Evolutionary conservation across 2,113 vertebrate genomes (phyloP).

Genomic region (Microcebus tavaratra): DNA sequence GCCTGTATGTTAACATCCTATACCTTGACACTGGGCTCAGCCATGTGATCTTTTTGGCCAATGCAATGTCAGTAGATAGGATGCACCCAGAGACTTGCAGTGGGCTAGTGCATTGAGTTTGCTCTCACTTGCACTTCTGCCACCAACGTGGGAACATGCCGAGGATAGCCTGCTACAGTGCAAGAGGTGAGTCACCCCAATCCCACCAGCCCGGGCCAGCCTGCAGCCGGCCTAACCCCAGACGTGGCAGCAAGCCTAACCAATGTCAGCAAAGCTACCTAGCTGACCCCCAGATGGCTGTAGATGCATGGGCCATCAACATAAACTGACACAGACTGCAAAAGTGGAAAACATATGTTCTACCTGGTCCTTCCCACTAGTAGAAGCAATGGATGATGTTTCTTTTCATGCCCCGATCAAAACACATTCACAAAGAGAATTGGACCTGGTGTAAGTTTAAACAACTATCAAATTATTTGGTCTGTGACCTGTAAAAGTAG

Average conservation of each 20-base stretch:
- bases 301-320: neutral
- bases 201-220: neutral
- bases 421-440: neutral
- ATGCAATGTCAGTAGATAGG: neutral
- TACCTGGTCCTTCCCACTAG: accelerated
- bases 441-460: neutral
- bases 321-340: neutral
- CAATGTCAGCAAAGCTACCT: neutral
- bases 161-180: neutral
- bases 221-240: neutral
- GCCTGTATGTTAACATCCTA: neutral
- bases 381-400: neutral
- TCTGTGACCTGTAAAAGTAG: neutral
- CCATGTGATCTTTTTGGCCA: neutral
- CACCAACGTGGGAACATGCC: accelerated
- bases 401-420: neutral
- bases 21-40: neutral
- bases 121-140: neutral
- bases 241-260: neutral
- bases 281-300: neutral
- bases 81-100: neutral
- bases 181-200: neutral
- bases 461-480: neutral
- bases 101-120: neutral
- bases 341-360: neutral